phyloP scores from a whole-genome alignment of 2,113 vertebrate species.

The Chloropsis cyanopogon region DNA sequence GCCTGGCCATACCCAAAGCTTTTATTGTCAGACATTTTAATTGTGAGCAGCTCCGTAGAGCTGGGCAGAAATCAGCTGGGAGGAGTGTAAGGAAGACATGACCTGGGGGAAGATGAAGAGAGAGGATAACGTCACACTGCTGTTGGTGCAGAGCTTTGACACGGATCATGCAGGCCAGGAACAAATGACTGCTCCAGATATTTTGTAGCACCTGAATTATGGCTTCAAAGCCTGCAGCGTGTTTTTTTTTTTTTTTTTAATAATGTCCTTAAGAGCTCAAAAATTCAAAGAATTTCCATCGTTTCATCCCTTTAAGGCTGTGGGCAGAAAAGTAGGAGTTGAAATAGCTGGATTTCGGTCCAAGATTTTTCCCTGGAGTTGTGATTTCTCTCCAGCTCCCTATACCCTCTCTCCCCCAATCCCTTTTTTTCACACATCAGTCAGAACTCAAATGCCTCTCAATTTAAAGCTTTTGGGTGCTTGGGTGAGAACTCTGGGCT shows the following conservation, averaged over 20 bases:
- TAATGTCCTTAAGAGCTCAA: neutral
- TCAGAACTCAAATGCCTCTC: neutral
- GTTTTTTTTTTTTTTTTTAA: neutral
- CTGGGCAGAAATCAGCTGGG: neutral
- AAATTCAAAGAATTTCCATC: neutral
- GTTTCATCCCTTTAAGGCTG: neutral
- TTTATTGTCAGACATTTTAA: neutral
- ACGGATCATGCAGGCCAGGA: neutral
- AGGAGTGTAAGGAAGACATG: neutral
- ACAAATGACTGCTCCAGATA: neutral
- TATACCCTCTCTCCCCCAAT: neutral
- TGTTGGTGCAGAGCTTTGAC: neutral
- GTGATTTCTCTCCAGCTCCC: neutral
- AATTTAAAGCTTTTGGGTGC: neutral
- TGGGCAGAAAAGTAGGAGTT: slow-evolving; percentile 28
- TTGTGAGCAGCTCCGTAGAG: neutral
- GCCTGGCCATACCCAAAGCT: neutral
- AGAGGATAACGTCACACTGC: neutral
- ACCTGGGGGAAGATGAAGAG: neutral
- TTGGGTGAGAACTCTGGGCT: neutral
- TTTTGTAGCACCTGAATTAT: neutral
- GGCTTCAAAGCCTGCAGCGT: neutral
- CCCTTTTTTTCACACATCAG: neutral
- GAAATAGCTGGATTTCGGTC: slow-evolving; percentile 3
- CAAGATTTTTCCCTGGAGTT: neutral